phyloP scores from a whole-genome alignment of 2,888 invertebrate species.

The Campaea margaritaria region DNA sequence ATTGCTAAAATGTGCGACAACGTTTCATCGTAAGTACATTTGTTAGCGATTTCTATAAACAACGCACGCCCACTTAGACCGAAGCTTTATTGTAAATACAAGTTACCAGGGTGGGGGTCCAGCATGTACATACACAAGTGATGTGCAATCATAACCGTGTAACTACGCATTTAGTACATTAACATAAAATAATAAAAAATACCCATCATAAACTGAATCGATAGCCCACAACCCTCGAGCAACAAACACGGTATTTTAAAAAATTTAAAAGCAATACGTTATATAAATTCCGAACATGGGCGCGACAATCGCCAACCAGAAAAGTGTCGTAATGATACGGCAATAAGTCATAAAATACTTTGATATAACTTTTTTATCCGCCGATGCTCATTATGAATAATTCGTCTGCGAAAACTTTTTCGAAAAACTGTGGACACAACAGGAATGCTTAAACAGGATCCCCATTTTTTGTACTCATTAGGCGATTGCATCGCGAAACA shows the following conservation, averaged over 20 bases:
- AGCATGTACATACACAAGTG: slow-evolving; percentile 23
- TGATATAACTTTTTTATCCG: slow-evolving; percentile 56
- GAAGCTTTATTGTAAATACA: background rate
- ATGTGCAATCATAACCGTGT: slow-evolving; percentile 44
- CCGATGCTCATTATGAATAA: slow-evolving; percentile 77
- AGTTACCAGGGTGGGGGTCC: slow-evolving; percentile 4
- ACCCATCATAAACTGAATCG: slow-evolving; percentile 75
- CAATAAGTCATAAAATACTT: slow-evolving; percentile 72
- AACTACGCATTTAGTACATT: slow-evolving; percentile 72
- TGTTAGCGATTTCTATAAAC: too few relatives aligned
- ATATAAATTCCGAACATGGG: slow-evolving; percentile 73
- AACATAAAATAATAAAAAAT: slow-evolving; percentile 79
- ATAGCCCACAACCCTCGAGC: slow-evolving; percentile 73
- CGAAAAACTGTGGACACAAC: slow-evolving; percentile 75
- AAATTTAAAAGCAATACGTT: slow-evolving; percentile 63
- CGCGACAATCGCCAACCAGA: slow-evolving; percentile 64
- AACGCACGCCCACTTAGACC: too few relatives aligned
- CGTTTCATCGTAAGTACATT: too few relatives aligned
- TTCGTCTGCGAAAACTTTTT: slow-evolving; percentile 73
- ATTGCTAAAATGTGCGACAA: too few relatives aligned
- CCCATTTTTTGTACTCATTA: slow-evolving; percentile 63
- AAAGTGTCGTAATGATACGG: slow-evolving; percentile 69
- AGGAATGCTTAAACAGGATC: slow-evolving; percentile 73
- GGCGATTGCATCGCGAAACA: slow-evolving; percentile 54
- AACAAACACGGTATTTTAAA: slow-evolving; percentile 66